Evolutionary conservation across 2,797 vertebrate species (phyloP).

Genomic region (Pangasius djambal): DNA sequence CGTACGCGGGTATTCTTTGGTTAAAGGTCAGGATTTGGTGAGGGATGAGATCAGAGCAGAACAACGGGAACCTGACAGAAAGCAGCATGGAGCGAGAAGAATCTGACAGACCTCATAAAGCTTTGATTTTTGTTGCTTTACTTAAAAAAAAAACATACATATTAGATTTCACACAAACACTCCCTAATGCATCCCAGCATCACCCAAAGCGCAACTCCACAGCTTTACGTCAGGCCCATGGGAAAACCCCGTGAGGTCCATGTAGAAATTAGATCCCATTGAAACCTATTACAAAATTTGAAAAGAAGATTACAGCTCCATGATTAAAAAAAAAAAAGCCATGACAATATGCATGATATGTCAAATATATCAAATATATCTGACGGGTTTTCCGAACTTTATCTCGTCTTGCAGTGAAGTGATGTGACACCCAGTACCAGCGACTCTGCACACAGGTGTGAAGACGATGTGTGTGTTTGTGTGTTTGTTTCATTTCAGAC

Average conservation of each 20-base stretch:
- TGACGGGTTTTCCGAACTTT: neutral
- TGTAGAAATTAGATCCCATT: neutral
- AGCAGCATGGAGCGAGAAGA: no score
- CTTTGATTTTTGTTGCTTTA: no score
- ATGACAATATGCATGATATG: no score
- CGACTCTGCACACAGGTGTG: neutral
- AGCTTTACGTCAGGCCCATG: neutral
- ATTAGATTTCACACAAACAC: no score
- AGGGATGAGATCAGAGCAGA: neutral
- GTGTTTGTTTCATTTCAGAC: slow-evolving; percentile 38
- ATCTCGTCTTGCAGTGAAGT: neutral
- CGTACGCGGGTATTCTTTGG: neutral
- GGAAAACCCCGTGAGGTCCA: neutral
- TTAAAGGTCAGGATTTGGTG: neutral
- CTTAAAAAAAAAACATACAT: no score
- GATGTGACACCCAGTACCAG: neutral
- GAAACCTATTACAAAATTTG: neutral
- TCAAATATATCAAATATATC: neutral
- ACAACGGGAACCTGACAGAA: neutral
- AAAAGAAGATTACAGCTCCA: neutral
- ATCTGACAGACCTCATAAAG: no score
- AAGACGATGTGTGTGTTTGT: neutral
- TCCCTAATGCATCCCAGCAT: neutral
- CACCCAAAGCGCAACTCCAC: neutral
- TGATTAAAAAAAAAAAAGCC: no score